Evolutionary conservation across 2,888 invertebrate species (phyloP), one percentile per base, ranked within the genome.

Genomic region (Hedychridium roseum): DNA sequence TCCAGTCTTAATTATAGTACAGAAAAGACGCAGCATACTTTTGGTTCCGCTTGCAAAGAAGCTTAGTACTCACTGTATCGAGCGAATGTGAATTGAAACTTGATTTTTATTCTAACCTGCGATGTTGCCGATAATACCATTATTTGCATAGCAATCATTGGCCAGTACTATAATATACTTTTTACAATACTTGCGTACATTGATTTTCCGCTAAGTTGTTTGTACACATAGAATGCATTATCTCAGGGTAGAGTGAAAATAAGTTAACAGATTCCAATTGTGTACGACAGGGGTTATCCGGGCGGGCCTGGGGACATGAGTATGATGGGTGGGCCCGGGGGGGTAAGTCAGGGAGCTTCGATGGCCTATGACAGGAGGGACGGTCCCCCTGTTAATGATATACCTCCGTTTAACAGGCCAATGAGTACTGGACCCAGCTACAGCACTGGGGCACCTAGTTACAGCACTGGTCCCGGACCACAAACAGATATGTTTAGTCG

Each of bases 401-500:
- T 50, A 37, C 42, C 52, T 62, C 50, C 42, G 46, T 68, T 68
- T 57, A 52, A 68, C 62, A 78, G 78, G 69, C 73, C 76, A 46
- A 72, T 78, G 65, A 74, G 74, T 55, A 70, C 64, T 50, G 68
- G 66, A 63, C 63, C 67, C 30, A 69, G 63, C 58, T 67, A 67
- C 58, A 69, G 69, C 56, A 68, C 70, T 52, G 77, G 69, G 55
- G 74, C 73, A 55, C 76, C 76, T 23, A 75, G 66, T 57, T 78
- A 78, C 58, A 78, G 68, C 54, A 71, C 78, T 63, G 78, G 78
- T 54, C 76, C 77, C 55, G 76, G 76, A 54, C 74, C 76, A 42
- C 78, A 78, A 64, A 64, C 76, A 44, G 78, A 78, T 49, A 74
- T 76, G 76, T 78, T 75, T 56, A 79, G 77, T 64, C 71, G 78